These are phyloP conservation scores for Apoderus coryli DNA, from an alignment of 2,888 invertebrate species.

Conservation along the genomic window DNA sequence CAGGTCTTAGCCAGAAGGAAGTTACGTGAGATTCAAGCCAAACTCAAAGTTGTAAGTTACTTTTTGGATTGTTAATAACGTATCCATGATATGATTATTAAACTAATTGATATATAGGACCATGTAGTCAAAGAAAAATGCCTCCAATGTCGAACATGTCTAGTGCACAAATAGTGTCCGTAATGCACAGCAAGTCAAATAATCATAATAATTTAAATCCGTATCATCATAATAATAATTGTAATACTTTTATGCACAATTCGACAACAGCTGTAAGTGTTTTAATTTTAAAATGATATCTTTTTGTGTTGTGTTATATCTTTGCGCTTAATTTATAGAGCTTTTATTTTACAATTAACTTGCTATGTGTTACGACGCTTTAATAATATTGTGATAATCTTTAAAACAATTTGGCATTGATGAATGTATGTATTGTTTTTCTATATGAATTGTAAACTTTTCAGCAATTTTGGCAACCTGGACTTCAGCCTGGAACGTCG, in stretches of 20 bases:
- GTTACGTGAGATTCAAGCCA: conserved; percentile 94
- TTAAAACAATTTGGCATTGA: conserved; percentile 2
- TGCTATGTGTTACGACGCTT: conserved; percentile 30
- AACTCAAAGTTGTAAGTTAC: conserved; percentile 94
- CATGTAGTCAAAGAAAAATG: conserved; percentile 92
- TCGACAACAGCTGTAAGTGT: too few species aligned
- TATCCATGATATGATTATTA: too few species aligned
- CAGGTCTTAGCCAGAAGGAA: conserved; percentile 98
- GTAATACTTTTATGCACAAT: too few species aligned
- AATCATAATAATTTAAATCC: too few species aligned
- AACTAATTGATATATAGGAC: conserved; percentile 59
- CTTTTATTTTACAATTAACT: too few species aligned
- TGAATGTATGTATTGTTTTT: conserved; percentile 9
- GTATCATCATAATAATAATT: too few species aligned
- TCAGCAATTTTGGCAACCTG: conserved; percentile 94
- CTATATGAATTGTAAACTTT: too few species aligned
- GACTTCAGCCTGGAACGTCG: conserved; percentile 82
- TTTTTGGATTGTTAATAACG: too few species aligned
- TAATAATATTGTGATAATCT: conserved; percentile 7
- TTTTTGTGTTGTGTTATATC: too few species aligned
- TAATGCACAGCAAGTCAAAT: conserved; percentile 52
- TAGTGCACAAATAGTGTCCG: conserved; percentile 89
- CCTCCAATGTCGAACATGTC: conserved; percentile 95
- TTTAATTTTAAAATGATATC: too few species aligned
- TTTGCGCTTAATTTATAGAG: too few species aligned